These are phyloP conservation scores for Myopa tessellatipennis DNA, from an alignment of 2,888 invertebrate genomes.

Conservation along the genomic window DNA sequence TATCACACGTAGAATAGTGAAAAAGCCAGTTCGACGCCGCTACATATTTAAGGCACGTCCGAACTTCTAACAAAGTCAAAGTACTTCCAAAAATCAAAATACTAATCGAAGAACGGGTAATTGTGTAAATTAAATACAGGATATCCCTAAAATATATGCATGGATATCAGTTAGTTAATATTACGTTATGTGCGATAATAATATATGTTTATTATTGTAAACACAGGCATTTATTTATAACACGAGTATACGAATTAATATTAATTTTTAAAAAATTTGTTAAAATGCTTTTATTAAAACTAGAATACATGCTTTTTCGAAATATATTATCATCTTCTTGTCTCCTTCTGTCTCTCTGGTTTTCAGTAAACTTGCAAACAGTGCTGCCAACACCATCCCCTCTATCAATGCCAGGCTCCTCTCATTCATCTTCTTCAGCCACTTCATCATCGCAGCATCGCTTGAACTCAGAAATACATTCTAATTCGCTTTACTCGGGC, in stretches of 20 bases:
- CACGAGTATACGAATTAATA: no score
- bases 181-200: no score
- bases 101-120: no score
- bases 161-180: no score
- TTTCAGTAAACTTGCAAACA: conserved; percentile 45
- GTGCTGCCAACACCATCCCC: conserved; percentile 33
- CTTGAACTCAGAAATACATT: conserved; percentile 19
- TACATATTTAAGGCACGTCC: no score
- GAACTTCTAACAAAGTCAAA: no score
- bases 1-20: neutral
- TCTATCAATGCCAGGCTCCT: conserved; percentile 12
- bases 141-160: no score
- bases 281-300: conserved; percentile 3
- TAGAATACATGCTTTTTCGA: neutral
- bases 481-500: conserved; percentile 48
- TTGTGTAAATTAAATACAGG: no score
- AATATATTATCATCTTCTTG: neutral
- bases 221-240: no score
- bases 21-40: neutral
- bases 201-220: no score
- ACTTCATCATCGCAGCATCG: conserved; percentile 39
- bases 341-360: neutral
- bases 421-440: conserved; percentile 7
- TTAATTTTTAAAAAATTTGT: no score
- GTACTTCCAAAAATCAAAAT: no score